Percentiles rank a stretch among this genome's conserved stretches.
These are phyloP conservation scores for Laothoe populi DNA, from an alignment of 2,888 invertebrate genomes.

Conservation along the genomic window DNA sequence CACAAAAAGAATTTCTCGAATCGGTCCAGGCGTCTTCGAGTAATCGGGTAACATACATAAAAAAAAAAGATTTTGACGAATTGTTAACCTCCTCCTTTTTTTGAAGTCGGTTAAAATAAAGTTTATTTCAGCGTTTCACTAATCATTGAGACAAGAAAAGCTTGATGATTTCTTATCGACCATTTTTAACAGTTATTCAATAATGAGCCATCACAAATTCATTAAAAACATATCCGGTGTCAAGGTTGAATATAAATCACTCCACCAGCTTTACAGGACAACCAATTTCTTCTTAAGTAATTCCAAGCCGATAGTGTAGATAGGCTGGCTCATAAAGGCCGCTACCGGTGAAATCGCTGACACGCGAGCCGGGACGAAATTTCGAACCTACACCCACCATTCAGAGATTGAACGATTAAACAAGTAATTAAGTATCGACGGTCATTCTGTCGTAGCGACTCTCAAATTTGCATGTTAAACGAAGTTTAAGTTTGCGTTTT, in stretches of 20 bases:
- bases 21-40: too few species aligned
- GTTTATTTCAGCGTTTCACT: too few species aligned
- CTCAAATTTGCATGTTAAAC: conserved; percentile 85
- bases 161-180: too few species aligned
- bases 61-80: too few species aligned
- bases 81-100: too few species aligned
- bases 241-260: conserved; percentile 10
- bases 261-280: conserved; percentile 18
- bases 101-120: too few species aligned
- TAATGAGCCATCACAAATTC: background rate
- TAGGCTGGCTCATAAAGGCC: conserved; percentile 38
- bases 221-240: background rate
- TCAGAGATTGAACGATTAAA: conserved; percentile 81
- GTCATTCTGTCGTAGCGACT: conserved; percentile 81
- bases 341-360: conserved; percentile 42
- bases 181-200: background rate
- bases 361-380: conserved; percentile 43
- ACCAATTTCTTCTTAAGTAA: conserved; percentile 27
- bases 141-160: background rate
- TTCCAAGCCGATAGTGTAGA: conserved; percentile 24
- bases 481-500: conserved; percentile 77
- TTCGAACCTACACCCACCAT: conserved; percentile 63
- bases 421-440: conserved; percentile 84
- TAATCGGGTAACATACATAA: too few species aligned
- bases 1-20: too few species aligned